A percentile compares a stretch with the other conserved stretches of the same genome.
Evolutionary conservation across 1,140 invertebrate genomes (phyloP).

Genomic region (Theocolax elegans): DNA sequence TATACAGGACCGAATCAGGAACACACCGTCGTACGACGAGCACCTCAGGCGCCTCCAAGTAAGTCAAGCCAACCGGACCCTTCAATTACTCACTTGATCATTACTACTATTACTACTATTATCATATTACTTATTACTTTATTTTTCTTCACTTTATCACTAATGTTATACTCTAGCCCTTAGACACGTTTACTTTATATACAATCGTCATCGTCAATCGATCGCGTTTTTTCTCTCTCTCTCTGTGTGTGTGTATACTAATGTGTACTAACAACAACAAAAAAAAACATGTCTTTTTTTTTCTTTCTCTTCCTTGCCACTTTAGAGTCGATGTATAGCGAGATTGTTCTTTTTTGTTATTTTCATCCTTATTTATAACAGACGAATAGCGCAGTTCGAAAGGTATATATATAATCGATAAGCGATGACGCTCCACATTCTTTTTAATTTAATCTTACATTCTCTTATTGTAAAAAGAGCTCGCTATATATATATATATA

Average conservation of each 20-base stretch:
- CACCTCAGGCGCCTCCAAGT: constrained; percentile 71
- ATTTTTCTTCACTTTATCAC: background rate
- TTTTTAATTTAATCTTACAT: constrained; percentile 1
- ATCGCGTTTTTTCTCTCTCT: background rate
- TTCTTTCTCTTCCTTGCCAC: background rate
- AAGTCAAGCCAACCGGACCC: constrained; percentile 51
- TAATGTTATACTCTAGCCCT: too few relatives aligned
- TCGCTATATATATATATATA: background rate
- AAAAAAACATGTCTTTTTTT: background rate
- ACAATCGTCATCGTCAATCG: background rate
- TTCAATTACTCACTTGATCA: background rate
- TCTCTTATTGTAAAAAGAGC: background rate
- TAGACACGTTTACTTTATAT: too few relatives aligned
- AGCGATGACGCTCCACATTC: background rate
- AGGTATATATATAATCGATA: too few relatives aligned
- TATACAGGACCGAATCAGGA: constrained; percentile 73
- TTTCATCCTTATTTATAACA: background rate
- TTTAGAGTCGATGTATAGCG: constrained; percentile 1
- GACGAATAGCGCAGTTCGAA: constrained; percentile 14
- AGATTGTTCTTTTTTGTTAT: constrained; percentile 20
- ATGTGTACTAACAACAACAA: too few relatives aligned
- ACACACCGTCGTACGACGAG: constrained; percentile 73
- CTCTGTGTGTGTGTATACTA: background rate
- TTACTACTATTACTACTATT: too few relatives aligned
- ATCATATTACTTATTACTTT: background rate